Evolutionary conservation across 2,888 invertebrate genomes (phyloP).

Genomic region (Drosophila rubida): DNA sequence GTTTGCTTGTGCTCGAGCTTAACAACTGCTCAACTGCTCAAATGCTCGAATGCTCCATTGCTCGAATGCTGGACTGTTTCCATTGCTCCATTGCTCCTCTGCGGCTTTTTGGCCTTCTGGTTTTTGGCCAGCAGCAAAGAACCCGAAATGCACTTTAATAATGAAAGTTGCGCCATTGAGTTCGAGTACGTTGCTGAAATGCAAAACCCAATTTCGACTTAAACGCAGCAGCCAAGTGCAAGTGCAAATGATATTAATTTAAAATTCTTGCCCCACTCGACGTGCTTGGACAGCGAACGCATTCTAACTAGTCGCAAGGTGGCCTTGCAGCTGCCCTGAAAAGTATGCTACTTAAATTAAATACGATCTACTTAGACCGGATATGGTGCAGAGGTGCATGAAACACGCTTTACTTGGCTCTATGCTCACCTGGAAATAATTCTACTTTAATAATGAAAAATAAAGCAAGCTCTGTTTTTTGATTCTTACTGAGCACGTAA

Average conservation of each 20-base stretch:
- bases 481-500: too few species aligned
- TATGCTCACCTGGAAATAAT: background rate
- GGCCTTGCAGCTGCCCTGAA: constrained; percentile 29
- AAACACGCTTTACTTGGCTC: background rate
- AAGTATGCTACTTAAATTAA: constrained; percentile 39
- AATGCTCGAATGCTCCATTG: constrained; percentile 27
- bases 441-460: background rate
- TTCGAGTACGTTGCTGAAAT: constrained; percentile 50
- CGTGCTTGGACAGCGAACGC: constrained; percentile 43
- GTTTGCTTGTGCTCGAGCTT: constrained; percentile 32
- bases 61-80: constrained; percentile 16
- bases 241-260: constrained; percentile 73
- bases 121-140: constrained; percentile 38
- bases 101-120: constrained; percentile 54
- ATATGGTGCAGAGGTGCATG: constrained; percentile 19
- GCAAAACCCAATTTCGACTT: constrained; percentile 65
- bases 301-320: constrained; percentile 37
- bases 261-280: constrained; percentile 58
- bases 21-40: constrained; percentile 23
- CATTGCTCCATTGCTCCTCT: constrained; percentile 31
- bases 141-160: constrained; percentile 70
- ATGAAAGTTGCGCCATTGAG: constrained; percentile 66
- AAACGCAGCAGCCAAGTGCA: constrained; percentile 45
- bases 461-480: too few species aligned
- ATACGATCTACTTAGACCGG: constrained; percentile 28